phyloP scores from a whole-genome alignment of 1,140 invertebrate species.

The Tetranychus urticae region DNA sequence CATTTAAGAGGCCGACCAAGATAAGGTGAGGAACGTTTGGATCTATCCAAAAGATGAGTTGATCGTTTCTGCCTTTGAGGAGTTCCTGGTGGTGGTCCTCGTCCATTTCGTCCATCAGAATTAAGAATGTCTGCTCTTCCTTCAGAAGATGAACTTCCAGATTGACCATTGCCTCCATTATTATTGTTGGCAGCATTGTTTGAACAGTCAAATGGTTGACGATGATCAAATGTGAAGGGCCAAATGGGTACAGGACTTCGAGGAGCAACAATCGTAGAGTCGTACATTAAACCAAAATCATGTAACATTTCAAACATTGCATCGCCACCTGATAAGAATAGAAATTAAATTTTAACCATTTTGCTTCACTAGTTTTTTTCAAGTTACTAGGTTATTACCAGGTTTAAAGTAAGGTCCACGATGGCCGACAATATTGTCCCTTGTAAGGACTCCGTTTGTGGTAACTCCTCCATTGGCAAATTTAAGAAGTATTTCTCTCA shows the following conservation, averaged over 20 bases:
- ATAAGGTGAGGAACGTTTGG: constrained; percentile 4
- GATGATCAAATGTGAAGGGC: constrained; percentile 74
- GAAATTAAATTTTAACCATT: not conserved
- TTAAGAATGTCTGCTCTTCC: not conserved
- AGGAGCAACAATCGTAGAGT: constrained; percentile 64
- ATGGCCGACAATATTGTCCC: constrained; percentile 14
- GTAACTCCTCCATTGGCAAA: constrained; percentile 2
- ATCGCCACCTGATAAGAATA: constrained; percentile 7
- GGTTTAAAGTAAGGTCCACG: constrained; percentile 20
- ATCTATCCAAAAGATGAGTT: not conserved
- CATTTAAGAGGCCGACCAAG: constrained; percentile 32
- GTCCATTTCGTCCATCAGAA: not conserved
- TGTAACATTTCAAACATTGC: constrained; percentile 14
- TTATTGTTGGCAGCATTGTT: not conserved
- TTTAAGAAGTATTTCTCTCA: constrained; percentile 8
- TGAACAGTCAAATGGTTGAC: constrained; percentile 8
- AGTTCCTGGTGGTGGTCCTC: not conserved
- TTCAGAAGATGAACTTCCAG: not conserved
- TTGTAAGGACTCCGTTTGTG: not conserved
- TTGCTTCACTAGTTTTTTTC: not conserved
- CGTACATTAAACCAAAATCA: constrained; percentile 73
- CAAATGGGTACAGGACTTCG: constrained; percentile 59
- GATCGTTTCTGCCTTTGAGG: not conserved
- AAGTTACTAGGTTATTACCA: not conserved
- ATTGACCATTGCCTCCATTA: not conserved